Evolutionary conservation across 2,797 vertebrate species (phyloP).

Genomic region (Lagorchestes hirsutus): DNA sequence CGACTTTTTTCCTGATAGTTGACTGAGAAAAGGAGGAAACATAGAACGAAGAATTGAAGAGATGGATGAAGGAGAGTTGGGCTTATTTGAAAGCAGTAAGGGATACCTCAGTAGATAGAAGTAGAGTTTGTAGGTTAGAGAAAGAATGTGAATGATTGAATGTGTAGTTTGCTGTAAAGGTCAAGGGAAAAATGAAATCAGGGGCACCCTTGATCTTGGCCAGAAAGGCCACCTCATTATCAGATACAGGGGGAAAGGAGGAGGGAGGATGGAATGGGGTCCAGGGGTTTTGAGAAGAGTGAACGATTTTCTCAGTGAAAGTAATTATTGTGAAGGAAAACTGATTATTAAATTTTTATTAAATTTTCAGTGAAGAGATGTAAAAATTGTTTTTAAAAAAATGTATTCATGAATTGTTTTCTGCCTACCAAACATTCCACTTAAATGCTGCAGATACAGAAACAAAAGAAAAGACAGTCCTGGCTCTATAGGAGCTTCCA

Average conservation of each 20-base stretch:
- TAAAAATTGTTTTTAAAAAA: not conserved
- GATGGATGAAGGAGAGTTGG: not conserved
- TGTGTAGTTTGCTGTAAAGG: not conserved
- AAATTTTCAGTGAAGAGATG: constrained; percentile 5
- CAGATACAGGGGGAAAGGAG: not conserved
- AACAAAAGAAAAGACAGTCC: not conserved
- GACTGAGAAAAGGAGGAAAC: not conserved
- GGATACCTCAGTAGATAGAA: not conserved
- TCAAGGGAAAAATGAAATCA: not conserved
- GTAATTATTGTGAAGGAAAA: not conserved
- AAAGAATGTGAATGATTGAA: not conserved
- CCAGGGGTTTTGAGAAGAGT: not conserved
- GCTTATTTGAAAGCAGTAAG: not conserved
- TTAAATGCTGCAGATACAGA: not conserved
- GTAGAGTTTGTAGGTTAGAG: not conserved
- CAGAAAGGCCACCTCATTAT: not conserved
- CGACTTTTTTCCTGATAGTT: not conserved
- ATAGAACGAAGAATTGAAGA: not conserved
- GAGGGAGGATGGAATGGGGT: not conserved
- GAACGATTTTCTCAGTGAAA: not conserved
- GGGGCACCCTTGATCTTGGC: not conserved
- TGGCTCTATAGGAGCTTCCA: not conserved
- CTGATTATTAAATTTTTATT: not conserved
- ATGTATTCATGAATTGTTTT: not conserved
- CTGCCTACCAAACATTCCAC: not conserved